These are phyloP conservation scores for Nerophis lumbriciformis DNA, from an alignment of 2,113 vertebrate genomes.

Conservation along the genomic window DNA sequence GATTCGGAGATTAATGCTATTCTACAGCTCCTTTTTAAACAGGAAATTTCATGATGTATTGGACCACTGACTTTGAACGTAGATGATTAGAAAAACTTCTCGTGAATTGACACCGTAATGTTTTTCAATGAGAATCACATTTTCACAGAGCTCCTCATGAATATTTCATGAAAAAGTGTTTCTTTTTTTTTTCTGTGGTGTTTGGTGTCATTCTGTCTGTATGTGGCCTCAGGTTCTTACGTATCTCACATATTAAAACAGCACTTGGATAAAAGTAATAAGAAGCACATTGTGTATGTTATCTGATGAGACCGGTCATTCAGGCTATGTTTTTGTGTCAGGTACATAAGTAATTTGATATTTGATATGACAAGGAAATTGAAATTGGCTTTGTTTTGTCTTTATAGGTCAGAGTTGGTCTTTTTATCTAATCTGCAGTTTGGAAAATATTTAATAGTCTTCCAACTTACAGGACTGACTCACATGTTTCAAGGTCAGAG, in stretches of 20 bases:
- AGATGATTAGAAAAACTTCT: conserved; percentile 19
- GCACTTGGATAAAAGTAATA: conserved; percentile 10
- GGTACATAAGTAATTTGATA: not conserved
- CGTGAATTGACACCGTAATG: conserved; percentile 6
- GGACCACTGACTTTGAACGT: conserved; percentile 27
- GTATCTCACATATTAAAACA: conserved; percentile 15
- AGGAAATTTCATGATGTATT: conserved; percentile 20
- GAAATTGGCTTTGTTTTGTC: not conserved
- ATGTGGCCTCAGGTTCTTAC: conserved; percentile 1
- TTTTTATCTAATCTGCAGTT: conserved; percentile 3
- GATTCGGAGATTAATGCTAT: conserved; percentile 21
- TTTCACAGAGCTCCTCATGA: conserved; percentile 5
- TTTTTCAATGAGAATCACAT: conserved; percentile 2
- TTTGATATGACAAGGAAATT: conserved; percentile 2
- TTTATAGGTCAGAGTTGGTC: not conserved
- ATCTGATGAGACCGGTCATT: not conserved
- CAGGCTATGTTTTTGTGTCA: not conserved
- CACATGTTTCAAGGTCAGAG: conserved; percentile 28
- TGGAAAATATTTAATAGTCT: conserved; percentile 23
- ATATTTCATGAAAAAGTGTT: conserved; percentile 10
- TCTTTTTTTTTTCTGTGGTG: conserved; percentile 1
- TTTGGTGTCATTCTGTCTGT: not conserved
- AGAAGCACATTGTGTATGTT: not conserved
- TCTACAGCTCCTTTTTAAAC: not conserved
- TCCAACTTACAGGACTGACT: conserved; percentile 2